A percentile compares a stretch with the other conserved stretches of the same genome.
Evolutionary conservation across 1,140 invertebrate species (phyloP).

Genomic region (Drosophila tristis): DNA sequence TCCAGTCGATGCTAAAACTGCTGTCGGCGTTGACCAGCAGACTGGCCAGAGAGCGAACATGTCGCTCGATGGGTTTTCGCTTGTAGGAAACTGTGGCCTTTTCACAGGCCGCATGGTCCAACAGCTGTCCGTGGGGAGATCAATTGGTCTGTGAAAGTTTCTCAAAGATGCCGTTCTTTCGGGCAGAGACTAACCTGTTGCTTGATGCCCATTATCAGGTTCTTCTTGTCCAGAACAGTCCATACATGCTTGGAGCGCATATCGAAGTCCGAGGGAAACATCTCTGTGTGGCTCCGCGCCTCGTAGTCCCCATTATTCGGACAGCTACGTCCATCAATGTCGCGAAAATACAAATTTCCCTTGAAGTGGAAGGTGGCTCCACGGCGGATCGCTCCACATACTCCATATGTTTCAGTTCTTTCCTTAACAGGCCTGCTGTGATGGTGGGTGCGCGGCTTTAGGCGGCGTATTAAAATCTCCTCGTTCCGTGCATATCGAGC

Average conservation of each 20-base stretch:
- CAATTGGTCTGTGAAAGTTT: not conserved
- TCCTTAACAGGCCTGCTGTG: no score
- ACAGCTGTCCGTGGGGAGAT: slow-evolving; percentile 22
- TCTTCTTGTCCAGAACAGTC: slow-evolving; percentile 71
- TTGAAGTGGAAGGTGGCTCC: slow-evolving; percentile 75
- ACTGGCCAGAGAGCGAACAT: slow-evolving; percentile 33
- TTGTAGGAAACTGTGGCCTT: slow-evolving; percentile 4
- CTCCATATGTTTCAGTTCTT: slow-evolving; percentile 5
- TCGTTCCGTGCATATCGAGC: slow-evolving; percentile 61
- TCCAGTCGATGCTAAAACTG: slow-evolving; percentile 78
- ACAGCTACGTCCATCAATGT: slow-evolving; percentile 65
- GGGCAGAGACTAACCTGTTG: slow-evolving; percentile 54
- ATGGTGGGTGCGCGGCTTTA: slow-evolving; percentile 19
- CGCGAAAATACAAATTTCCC: slow-evolving; percentile 77
- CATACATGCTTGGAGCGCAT: slow-evolving; percentile 64
- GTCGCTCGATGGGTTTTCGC: slow-evolving; percentile 40
- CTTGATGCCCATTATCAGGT: slow-evolving; percentile 72
- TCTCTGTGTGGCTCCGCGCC: slow-evolving; percentile 59
- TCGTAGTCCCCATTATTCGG: slow-evolving; percentile 78
- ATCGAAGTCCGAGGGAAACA: slow-evolving; percentile 80
- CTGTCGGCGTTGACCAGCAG: slow-evolving; percentile 52
- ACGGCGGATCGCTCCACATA: slow-evolving; percentile 53
- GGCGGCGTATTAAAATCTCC: slow-evolving; percentile 52
- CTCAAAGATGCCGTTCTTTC: not conserved
- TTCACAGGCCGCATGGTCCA: slow-evolving; percentile 38